Base-by-base conservation (phyloP, 1,140 invertebrate species). In the Sycophaga agraensis region DNA sequence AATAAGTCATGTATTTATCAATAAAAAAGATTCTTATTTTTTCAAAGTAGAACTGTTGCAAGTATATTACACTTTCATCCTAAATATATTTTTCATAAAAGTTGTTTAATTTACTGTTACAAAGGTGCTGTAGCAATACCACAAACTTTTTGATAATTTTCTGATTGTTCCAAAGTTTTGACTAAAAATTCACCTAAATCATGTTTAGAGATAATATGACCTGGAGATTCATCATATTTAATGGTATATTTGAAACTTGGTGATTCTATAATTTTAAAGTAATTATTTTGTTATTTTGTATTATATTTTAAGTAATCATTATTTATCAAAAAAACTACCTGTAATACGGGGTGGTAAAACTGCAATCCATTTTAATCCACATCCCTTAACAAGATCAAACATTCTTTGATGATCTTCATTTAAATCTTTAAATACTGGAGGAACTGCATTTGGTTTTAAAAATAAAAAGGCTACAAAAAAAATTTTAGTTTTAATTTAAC, bases 261-360 rank as follows among this genome's bases (percentile, higher is more conserved):
- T 31, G 81, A 72, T 68, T 87, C 88, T 88, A 69, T 17, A 80
- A 82, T 66, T 61, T 5, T 6, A 24, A 57, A 40, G 24, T 22
- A 4, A 24, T 24, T 48, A 12, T 2, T 24, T 45, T 24, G 11
- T 12, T 48, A 16, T 14, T 28, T n/a, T 11, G 16, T 48, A 28
- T n/a, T 28, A 48, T 14, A 16, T 2, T 24, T 19, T n/a, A 16
- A 28, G 26, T 4, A 48, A 17, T 46, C 14, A 46, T 4, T 5
- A 4, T 40, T 31, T 26, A 19, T 42, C 17, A 40, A 39, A 54
- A 19, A 14, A 34, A 24, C 43, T 75, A 88, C 88, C 87, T 68
- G 89, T 84, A 73, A 94, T 93, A 68, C 92, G 91, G 14, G 91
- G 91, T 28, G 92, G 91, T 66, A 89, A 84, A 22, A 92, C 84